These are phyloP conservation scores for Noctua janthe DNA, from an alignment of 2,888 invertebrate genomes.

Conservation along the genomic window DNA sequence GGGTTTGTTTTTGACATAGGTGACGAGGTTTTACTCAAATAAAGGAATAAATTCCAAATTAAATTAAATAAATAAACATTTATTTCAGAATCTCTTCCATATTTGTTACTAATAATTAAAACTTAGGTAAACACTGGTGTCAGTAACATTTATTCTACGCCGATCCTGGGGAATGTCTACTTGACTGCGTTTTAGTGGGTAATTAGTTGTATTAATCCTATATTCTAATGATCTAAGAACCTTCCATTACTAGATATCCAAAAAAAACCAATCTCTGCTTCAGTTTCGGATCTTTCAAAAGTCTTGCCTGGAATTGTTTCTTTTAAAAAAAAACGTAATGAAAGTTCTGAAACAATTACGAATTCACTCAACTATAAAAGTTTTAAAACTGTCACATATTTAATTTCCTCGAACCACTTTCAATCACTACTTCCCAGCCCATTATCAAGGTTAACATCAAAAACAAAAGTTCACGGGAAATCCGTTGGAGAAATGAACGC, in stretches of 20 bases:
- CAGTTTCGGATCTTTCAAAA: neutral
- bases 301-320: neutral
- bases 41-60: neutral
- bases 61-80: too few relatives aligned
- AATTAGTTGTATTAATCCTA: too few relatives aligned
- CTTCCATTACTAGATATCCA: neutral
- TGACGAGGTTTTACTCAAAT: neutral
- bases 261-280: neutral
- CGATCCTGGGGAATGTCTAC: too few relatives aligned
- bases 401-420: neutral
- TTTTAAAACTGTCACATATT: neutral
- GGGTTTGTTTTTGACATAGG: neutral
- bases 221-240: neutral
- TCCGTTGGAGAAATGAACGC: constrained; percentile 79
- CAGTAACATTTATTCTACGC: too few relatives aligned
- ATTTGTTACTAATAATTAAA: too few relatives aligned
- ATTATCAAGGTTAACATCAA: constrained; percentile 60
- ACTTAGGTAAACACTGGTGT: too few relatives aligned
- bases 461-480: constrained; percentile 73
- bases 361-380: neutral
- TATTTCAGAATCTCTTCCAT: too few relatives aligned
- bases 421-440: constrained; percentile 8
- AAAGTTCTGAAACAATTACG: neutral
- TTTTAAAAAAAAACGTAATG: neutral
- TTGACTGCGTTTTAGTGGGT: neutral